Base-by-base conservation (phyloP, 2,113 vertebrate species). In the Eulemur macaco region DNA sequence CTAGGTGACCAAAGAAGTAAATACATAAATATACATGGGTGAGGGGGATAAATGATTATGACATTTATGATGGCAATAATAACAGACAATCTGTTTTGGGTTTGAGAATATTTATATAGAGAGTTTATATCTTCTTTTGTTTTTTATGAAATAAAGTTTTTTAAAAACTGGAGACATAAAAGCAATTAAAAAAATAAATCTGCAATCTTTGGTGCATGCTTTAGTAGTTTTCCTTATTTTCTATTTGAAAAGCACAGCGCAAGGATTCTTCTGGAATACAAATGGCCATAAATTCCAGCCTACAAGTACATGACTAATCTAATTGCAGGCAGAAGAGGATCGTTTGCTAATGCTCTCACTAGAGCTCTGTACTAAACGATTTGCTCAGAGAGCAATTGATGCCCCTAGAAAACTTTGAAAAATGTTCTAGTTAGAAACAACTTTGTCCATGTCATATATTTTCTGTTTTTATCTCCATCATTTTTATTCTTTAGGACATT, bases 361-460 rank as follows among this genome's bases (percentile, higher is more conserved):
- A 93, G 97, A 98, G 91, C 93, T 98, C 97, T 98, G 96, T 97
- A 96, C 87, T 96, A 97, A 98, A 97, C 1, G 94, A 98, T 98
- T 98, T 98, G 87, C 91, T 98, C 98, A 96, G 97, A 98, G 97
- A 98, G 95, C 91, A 97, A 95, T 86, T 98, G 98, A 98, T 97
- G 80, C 94, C 96, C 97, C 96, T 95, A 89, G 96, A 98, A 98
- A 99, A 98, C 97, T 98, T 97, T 98, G 97, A 98, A 98, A 98
- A 98, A 97, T 97, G 91, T 97, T 98, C 88, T 92, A 96, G 97
- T 98, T 98, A 98, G 98, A 98, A 98, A 96, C 97, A 98, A 97
- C 91, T 98, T 98, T 98, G 97, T 98, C 98, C 97, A 34, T 98
- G 98, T 98, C 98, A 98, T 96, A 95, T 97, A 96, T 86, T 97